A percentile compares a stretch with the other conserved stretches of the same genome.
These are phyloP conservation scores for Lagria hirta DNA, from an alignment of 2,888 invertebrate genomes.

Conservation along the genomic window DNA sequence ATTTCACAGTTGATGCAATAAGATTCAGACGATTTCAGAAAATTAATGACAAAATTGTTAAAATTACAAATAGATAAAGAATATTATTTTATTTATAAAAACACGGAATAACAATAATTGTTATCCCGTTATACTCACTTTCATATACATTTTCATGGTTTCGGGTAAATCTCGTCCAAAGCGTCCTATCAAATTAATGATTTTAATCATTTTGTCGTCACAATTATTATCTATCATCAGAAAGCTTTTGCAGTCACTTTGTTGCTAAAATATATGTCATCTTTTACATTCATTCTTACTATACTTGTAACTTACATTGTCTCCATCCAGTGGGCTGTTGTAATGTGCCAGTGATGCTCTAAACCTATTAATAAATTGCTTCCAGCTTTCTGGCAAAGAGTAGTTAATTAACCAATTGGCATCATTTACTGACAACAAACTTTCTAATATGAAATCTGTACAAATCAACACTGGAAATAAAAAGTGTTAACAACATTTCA, in stretches of 20 bases:
- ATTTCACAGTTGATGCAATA: no score
- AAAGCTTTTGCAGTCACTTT: conserved; percentile 31
- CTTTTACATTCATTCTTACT: conserved; percentile 44
- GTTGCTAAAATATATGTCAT: conserved; percentile 32
- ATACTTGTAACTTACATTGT: conserved; percentile 39
- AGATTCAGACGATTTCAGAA: no score
- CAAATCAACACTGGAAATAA: conserved; percentile 61
- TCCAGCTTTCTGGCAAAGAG: conserved; percentile 66
- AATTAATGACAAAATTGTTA: no score
- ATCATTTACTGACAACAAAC: conserved; percentile 64
- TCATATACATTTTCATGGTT: no score
- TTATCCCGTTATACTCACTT: no score
- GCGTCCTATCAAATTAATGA: conserved; percentile 40
- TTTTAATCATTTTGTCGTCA: conserved; percentile 50
- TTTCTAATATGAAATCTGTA: conserved; percentile 65
- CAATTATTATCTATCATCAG: conserved; percentile 50
- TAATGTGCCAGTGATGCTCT: conserved; percentile 67
- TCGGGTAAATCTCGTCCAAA: conserved; percentile 12
- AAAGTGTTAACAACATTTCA: neutral
- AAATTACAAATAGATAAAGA: no score
- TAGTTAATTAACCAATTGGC: conserved; percentile 71
- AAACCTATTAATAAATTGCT: conserved; percentile 70
- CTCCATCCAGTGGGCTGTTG: conserved; percentile 40
- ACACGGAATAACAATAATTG: no score
- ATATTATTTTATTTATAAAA: no score